phyloP scores from a whole-genome alignment of 2,113 vertebrate genomes.

The Rutilus rutilus region DNA sequence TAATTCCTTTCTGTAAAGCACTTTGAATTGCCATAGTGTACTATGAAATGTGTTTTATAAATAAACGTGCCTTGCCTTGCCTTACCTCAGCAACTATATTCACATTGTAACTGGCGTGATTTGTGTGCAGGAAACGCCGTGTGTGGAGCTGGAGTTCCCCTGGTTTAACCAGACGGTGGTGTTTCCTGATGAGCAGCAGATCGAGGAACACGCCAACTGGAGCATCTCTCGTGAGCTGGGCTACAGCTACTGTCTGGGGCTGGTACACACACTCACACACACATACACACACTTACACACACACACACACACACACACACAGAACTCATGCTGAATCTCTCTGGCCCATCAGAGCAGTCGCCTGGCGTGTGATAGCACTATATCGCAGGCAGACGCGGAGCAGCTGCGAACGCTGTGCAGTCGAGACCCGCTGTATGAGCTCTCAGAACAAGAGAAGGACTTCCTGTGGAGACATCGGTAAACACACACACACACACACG shows the following conservation, averaged over 20 bases:
- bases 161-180: conserved; percentile 75
- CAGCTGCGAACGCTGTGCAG: conserved; percentile 75
- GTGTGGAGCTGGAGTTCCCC: conserved; percentile 79
- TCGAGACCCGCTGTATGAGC: conserved; percentile 78
- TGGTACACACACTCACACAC: conserved; percentile 56
- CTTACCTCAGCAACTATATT: too few relatives aligned
- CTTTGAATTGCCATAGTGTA: too few relatives aligned
- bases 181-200: conserved; percentile 78
- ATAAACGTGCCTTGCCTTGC: too few relatives aligned
- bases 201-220: conserved; percentile 78
- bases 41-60: too few relatives aligned
- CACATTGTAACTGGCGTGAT: too few relatives aligned
- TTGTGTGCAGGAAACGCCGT: conserved; percentile 74
- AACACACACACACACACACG: conserved; percentile 4
- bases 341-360: conserved; percentile 70
- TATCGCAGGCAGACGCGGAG: conserved; percentile 72
- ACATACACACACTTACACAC: not conserved
- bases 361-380: conserved; percentile 77
- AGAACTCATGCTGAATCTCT: not conserved
- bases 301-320: not conserved
- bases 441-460: conserved; percentile 83
- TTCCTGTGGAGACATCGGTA: conserved; percentile 82
- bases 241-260: conserved; percentile 75
- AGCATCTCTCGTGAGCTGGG: conserved; percentile 78
- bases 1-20: too few relatives aligned